phyloP scores from a whole-genome alignment of 2,113 vertebrate genomes.

The Myotis lucifugus region DNA sequence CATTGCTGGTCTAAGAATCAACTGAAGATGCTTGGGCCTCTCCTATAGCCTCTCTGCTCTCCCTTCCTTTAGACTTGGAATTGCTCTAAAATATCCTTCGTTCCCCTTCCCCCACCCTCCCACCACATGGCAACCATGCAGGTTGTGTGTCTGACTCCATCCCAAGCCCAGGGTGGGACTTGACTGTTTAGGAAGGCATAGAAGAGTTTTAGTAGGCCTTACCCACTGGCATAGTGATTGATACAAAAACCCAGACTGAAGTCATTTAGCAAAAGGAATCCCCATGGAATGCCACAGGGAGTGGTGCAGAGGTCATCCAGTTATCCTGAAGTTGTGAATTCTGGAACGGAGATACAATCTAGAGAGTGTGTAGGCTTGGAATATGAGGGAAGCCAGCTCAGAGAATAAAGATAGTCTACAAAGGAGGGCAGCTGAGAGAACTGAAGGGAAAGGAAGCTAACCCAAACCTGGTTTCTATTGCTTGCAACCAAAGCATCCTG shows the following conservation, averaged over 20 bases:
- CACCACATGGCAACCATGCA: background rate
- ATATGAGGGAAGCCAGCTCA: background rate
- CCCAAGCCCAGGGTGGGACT: background rate
- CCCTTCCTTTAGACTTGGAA: background rate
- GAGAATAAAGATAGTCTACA: background rate
- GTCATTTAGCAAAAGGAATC: background rate
- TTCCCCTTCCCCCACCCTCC: background rate
- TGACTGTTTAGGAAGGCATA: background rate
- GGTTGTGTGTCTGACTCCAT: background rate
- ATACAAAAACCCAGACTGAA: background rate
- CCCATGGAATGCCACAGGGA: background rate
- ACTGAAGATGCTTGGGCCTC: background rate
- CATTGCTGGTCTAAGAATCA: background rate
- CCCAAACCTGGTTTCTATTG: background rate
- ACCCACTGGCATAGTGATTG: background rate
- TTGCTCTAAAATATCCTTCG: background rate
- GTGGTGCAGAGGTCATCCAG: background rate
- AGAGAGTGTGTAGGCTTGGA: background rate
- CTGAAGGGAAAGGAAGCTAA: background rate
- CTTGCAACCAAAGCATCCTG: background rate
- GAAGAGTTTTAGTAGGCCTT: background rate
- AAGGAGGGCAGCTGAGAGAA: background rate
- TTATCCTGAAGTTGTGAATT: background rate
- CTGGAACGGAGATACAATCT: background rate
- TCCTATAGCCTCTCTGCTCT: background rate